These are phyloP conservation scores for Anguilla anguilla DNA, from an alignment of 2,797 vertebrate genomes.

Conservation along the genomic window DNA sequence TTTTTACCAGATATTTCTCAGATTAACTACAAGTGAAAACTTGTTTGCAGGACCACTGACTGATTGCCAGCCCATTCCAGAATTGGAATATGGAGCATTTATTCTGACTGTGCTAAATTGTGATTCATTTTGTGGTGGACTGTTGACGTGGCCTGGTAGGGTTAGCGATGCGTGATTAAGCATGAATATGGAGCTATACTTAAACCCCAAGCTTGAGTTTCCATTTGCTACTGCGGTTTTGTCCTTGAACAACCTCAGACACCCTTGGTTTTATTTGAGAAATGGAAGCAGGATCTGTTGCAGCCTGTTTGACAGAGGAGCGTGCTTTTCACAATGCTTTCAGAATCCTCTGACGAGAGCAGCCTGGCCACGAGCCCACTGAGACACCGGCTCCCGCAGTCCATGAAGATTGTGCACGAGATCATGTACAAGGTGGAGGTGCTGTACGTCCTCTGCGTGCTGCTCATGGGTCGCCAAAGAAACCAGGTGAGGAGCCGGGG, in stretches of 20 bases:
- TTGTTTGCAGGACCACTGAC: background rate
- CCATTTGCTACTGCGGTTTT: background rate
- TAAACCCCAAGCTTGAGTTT: background rate
- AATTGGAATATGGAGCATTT: background rate
- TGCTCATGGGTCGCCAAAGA: slow-evolving; percentile 96
- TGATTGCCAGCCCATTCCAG: background rate
- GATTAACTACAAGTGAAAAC: background rate
- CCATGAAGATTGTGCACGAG: slow-evolving; percentile 99
- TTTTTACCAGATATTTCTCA: background rate
- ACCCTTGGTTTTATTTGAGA: background rate
- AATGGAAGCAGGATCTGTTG: background rate
- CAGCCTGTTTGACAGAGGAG: background rate
- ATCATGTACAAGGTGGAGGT: slow-evolving; percentile 99
- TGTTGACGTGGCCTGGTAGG: background rate
- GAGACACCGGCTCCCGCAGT: slow-evolving; percentile 88
- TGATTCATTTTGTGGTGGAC: background rate
- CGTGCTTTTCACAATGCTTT: slow-evolving; percentile 1
- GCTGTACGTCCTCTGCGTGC: slow-evolving; percentile 93
- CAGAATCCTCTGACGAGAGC: slow-evolving; percentile 92
- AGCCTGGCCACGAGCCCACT: slow-evolving; percentile 86
- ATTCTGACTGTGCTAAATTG: background rate
- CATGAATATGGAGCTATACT: background rate
- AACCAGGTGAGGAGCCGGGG: slow-evolving; percentile 83
- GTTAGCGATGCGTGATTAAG: background rate
- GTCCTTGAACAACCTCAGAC: background rate